Evolutionary conservation across 2,113 vertebrate species (phyloP).

Genomic region (Tyto alba): DNA sequence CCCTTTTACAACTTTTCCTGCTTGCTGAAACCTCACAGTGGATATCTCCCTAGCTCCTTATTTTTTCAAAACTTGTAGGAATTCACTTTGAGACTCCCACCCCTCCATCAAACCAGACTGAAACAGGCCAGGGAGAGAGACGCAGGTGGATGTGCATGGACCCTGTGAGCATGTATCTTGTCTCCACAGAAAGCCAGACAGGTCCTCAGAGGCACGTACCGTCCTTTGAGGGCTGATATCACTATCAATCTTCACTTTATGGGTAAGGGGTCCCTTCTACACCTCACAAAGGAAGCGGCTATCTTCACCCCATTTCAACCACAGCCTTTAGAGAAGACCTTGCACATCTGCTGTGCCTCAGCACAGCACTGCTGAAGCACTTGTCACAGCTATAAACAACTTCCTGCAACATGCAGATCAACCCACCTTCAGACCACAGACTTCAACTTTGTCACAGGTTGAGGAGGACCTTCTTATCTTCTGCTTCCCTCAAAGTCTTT

Average conservation of each 20-base stretch:
- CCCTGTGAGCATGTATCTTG: background rate
- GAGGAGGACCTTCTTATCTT: background rate
- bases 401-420: background rate
- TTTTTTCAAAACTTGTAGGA: background rate
- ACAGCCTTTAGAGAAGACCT: background rate
- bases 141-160: background rate
- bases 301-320: background rate
- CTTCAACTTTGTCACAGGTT: background rate
- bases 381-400: background rate
- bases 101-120: background rate
- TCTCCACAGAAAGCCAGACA: background rate
- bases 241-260: background rate
- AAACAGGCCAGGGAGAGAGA: background rate
- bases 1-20: background rate
- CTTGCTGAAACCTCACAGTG: background rate
- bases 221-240: background rate
- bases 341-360: background rate
- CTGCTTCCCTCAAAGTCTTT: background rate
- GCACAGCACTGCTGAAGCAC: fast-evolving
- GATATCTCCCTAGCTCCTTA: background rate
- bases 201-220: background rate
- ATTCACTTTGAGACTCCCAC: background rate
- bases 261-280: background rate
- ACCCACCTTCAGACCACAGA: background rate
- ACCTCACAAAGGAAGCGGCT: background rate